Evolutionary conservation across 2,797 vertebrate genomes (phyloP), one percentile per base, ranked within the genome.

Genomic region (Sebastes taczanowskii): DNA sequence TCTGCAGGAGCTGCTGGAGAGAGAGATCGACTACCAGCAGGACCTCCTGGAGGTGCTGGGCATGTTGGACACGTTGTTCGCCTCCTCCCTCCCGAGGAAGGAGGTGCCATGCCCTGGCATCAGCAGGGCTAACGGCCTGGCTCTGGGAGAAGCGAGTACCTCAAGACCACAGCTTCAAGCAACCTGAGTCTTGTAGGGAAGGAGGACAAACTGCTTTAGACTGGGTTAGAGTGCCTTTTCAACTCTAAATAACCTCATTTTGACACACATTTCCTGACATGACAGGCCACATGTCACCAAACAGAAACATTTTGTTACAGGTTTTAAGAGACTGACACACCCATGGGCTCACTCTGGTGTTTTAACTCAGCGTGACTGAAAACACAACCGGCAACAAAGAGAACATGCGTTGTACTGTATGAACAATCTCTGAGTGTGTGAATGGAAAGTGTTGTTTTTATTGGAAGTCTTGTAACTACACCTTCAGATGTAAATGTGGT

Each of bases 21-120:
- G 90, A 83, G 99, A 99, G 94, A 95, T 98, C 13, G 95, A 97
- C 90, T 98, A 97, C 87, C 97, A 99, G 85, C 96, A 96, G 83
- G 97, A 99, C 38, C 95, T 99, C 0, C 78, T 99, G 35, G 97
- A 99, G 92, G 97, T 97, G 66, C 89, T 99, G 84, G 99, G 99
- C 67, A 99, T 99, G 97, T 95, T 99, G 95, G 99, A 99, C 95
- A 97, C 97, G 2, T 92, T 99, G 55, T 99, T 99, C 80, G 97
- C 98, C 81, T 96, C 97, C 29, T 95, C 96, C 80, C 93, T 96
- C 11, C 94, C 95, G 10, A 97, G 95, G 87, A 96, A 84, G 85
- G 91, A 94, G 80, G 88, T 91, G 3, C 68, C 62, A 0, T 55
- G 92, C 67, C 77, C 91, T 7, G 89, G 94, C 56, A 84, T 79